Evolutionary conservation across 2,888 invertebrate species (phyloP), one percentile per base, ranked within the genome.

Genomic region (Protodeltote pygarga): DNA sequence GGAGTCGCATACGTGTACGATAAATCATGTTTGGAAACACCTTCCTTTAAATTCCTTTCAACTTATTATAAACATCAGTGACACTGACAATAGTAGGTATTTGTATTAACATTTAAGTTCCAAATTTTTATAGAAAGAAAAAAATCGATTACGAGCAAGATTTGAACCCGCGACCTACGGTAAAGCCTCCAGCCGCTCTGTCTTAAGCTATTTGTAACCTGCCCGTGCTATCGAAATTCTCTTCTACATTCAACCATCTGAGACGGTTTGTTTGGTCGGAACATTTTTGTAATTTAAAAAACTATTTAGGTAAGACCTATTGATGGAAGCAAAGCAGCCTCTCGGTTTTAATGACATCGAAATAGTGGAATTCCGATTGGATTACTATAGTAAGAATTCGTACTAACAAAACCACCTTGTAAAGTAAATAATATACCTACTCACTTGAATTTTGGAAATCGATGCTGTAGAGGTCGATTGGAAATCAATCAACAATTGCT

Each of bases 321-420:
- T 47, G 34, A 34, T 39, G 27, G 59, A 57, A 58, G 64, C 59
- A 35, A 50, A 57, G 48, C 41, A 47, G 32, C 50, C 37, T 57
- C 42, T 25, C 25, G 14, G 11, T 25, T 20, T 27, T 23, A 3
- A 23, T 23, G 15, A 13, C 2, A 15, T 31, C 5, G 19, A 9
- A 23, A 16, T 60, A 40, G 33, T 15, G n/a, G n/a, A n/a, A 35
- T 45, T 31, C 10, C 14, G 46, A 21, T 37, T 3, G 28, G 24
- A 25, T 33, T 15, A 37, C 24, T 27, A 25, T 9, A 24, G 28
- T 23, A 23, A 10, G 24, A 23, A 20, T 24, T 24, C 19, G 21
- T 29, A 29, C 35, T 39, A 45, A 38, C 39, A 39, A 14, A 44
- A n/a, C 40, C 59, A 60, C 41, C 59, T 58, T 61, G 59, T 60